Conservation (phyloP, 2,113 vertebrate species). For the Lampris incognitus region DNA sequence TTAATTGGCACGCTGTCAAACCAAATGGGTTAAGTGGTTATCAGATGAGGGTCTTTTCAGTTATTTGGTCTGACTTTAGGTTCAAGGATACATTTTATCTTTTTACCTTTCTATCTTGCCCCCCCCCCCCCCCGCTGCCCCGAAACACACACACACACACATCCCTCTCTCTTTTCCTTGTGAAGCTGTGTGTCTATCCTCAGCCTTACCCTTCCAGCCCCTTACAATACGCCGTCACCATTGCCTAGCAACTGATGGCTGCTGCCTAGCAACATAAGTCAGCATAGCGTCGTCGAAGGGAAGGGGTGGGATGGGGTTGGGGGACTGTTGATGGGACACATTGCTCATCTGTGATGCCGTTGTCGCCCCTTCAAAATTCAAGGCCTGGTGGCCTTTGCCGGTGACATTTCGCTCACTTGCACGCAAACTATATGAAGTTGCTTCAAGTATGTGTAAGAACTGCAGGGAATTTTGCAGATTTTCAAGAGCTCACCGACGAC, state of each 20-base stretch:
- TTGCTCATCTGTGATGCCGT: slow-evolving; percentile 32
- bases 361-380: not conserved
- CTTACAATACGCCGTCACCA: slow-evolving; percentile 38
- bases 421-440: no score
- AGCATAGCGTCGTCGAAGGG: slow-evolving; percentile 28
- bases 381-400: not conserved
- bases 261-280: slow-evolving; percentile 75
- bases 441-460: no score
- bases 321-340: slow-evolving; percentile 23
- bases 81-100: not conserved
- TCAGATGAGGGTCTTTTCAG: not conserved
- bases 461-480: no score
- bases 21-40: not conserved
- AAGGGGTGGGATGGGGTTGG: slow-evolving; percentile 37
- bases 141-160: slow-evolving; percentile 5
- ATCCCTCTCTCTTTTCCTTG: slow-evolving; percentile 19
- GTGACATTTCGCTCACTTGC: not conserved
- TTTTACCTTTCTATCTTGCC: not conserved
- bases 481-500: no score
- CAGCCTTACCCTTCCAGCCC: slow-evolving; percentile 46
- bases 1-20: no score
- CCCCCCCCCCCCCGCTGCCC: not conserved
- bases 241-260: slow-evolving; percentile 73
- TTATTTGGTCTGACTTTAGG: not conserved
- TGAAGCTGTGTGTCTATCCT: slow-evolving; percentile 49